These are phyloP conservation scores for Euphydryas editha DNA, from an alignment of 2,888 invertebrate species.

Conservation along the genomic window DNA sequence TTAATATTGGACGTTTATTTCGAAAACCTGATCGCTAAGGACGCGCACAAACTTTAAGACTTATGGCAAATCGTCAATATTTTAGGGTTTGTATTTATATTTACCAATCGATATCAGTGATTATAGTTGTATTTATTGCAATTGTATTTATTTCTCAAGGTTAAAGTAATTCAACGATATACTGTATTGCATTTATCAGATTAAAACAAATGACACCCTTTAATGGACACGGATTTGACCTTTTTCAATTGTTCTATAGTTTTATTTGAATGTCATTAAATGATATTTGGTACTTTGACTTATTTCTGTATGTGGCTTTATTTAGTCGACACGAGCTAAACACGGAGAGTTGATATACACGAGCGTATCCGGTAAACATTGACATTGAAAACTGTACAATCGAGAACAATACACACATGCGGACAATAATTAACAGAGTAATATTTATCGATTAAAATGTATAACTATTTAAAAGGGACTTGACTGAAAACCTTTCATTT, in stretches of 20 bases:
- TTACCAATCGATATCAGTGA: neutral
- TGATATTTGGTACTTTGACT: neutral
- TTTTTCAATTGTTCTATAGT: constrained; percentile 3
- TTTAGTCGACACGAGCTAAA: constrained; percentile 1
- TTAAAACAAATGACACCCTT: neutral
- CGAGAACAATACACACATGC: neutral
- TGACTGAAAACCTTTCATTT: neutral
- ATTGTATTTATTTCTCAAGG: too few relatives aligned
- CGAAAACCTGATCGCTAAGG: constrained; percentile 27
- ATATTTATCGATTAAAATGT: neutral
- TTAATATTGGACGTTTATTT: constrained; percentile 30
- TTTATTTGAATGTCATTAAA: neutral
- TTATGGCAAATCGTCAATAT: too few relatives aligned
- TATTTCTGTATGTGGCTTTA: neutral
- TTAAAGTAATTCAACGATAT: neutral
- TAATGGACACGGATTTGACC: constrained; percentile 13
- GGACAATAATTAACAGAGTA: constrained; percentile 6
- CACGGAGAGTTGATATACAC: neutral
- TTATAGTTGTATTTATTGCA: too few relatives aligned
- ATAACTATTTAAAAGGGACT: neutral
- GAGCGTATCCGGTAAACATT: constrained; percentile 15
- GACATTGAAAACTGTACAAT: constrained; percentile 13
- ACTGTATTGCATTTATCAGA: too few relatives aligned
- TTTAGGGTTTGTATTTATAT: neutral
- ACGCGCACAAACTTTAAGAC: constrained; percentile 17